These are phyloP conservation scores for Drosophila pandora DNA, from an alignment of 1,140 invertebrate genomes.

Conservation along the genomic window DNA sequence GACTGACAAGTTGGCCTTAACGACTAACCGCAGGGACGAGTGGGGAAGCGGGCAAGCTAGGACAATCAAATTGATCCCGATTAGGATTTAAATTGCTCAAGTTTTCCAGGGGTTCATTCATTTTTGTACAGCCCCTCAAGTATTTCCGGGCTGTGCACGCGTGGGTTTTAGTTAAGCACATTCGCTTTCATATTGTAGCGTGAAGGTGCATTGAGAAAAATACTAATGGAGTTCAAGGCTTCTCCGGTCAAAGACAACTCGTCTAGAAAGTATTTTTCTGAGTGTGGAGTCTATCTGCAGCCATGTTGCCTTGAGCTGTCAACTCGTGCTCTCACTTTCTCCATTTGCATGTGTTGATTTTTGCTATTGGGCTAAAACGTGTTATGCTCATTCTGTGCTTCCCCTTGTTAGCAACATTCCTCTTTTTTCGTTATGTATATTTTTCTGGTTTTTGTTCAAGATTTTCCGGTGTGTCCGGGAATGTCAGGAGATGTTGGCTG, in stretches of 20 bases:
- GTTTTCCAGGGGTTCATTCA: conserved; percentile 44
- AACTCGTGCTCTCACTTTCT: conserved; percentile 14
- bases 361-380: conserved; percentile 52
- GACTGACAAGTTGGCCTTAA: conserved; percentile 77
- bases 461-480: conserved; percentile 55
- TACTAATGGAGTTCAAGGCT: neutral
- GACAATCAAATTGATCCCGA: conserved; percentile 51
- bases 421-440: conserved; percentile 11
- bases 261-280: neutral
- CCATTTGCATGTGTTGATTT: conserved; percentile 67
- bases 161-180: conserved; percentile 35
- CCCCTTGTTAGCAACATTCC: conserved; percentile 10
- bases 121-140: conserved; percentile 41
- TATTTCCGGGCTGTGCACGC: conserved; percentile 53
- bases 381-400: conserved; percentile 37
- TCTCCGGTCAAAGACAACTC: neutral
- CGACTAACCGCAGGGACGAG: conserved; percentile 37
- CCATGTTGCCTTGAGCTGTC: conserved; percentile 51
- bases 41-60: neutral
- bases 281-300: conserved; percentile 42
- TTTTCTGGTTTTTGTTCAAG: conserved; percentile 39
- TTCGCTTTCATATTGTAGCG: neutral
- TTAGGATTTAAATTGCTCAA: conserved; percentile 70
- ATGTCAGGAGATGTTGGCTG: conserved; percentile 6
- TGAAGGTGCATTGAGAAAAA: neutral